Conservation (phyloP, 2,113 vertebrate genomes). For the Malaclemys terrapin region DNA sequence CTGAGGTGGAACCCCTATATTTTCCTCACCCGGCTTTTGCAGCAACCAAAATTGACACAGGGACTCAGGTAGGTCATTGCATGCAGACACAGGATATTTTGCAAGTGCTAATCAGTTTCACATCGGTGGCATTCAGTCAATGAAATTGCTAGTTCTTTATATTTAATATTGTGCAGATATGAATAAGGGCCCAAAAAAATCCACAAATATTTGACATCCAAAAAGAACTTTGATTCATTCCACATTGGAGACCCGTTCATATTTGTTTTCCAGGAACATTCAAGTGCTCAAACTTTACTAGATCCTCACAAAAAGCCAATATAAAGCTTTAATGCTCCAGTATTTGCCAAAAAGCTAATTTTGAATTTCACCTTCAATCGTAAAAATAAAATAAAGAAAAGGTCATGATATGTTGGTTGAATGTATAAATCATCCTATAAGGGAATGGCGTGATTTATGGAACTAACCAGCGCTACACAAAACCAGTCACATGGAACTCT, state of each 20-base stretch:
- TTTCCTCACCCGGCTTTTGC: conserved; percentile 56
- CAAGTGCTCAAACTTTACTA: conserved; percentile 14
- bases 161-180: conserved; percentile 42
- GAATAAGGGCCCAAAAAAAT: conserved; percentile 35
- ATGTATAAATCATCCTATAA: conserved; percentile 64
- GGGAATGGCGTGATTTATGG: background rate
- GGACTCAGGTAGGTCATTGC: conserved; percentile 58
- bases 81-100: conserved; percentile 36
- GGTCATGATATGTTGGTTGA: conserved; percentile 30
- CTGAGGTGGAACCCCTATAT: conserved; percentile 61
- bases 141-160: background rate
- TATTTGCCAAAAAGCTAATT: conserved; percentile 67
- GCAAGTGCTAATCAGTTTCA: background rate
- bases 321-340: conserved; percentile 53
- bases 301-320: conserved; percentile 56
- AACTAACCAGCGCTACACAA: background rate
- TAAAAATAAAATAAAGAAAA: conserved; percentile 15
- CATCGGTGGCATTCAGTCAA: conserved; percentile 42
- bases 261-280: conserved; percentile 54
- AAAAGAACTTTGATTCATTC: conserved; percentile 46
- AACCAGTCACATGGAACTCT: background rate
- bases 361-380: conserved; percentile 68
- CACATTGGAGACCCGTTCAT: conserved; percentile 43
- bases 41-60: conserved; percentile 60
- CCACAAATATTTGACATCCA: conserved; percentile 58